A percentile compares a stretch with the other conserved stretches of the same genome.
These are phyloP conservation scores for Idaea biselata DNA, from an alignment of 2,888 invertebrate species.

Conservation along the genomic window DNA sequence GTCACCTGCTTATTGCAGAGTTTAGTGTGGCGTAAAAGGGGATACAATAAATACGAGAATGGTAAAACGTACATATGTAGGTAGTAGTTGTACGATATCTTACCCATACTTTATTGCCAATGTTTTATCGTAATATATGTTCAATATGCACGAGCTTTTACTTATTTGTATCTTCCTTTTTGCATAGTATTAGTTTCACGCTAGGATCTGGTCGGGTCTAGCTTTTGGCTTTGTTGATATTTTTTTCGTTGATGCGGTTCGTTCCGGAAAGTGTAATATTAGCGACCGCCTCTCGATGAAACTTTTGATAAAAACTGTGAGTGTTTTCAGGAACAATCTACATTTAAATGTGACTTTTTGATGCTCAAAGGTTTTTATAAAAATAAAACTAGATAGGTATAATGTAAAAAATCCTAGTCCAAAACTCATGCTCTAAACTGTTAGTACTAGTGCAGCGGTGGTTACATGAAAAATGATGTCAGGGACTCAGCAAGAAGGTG, in stretches of 20 bases:
- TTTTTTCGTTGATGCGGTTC: neutral
- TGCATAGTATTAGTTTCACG: neutral
- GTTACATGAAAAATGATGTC: neutral
- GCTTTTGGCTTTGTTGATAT: neutral
- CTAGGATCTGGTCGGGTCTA: neutral
- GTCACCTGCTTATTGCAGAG: slow-evolving; percentile 39
- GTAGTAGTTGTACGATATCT: neutral
- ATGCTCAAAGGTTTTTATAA: neutral
- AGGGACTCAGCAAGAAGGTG: neutral
- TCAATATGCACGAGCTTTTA: neutral
- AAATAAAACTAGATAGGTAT: neutral
- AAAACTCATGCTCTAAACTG: neutral
- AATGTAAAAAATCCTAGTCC: neutral
- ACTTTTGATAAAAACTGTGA: neutral
- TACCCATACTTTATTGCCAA: neutral
- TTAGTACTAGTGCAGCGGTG: neutral
- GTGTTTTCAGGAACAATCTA: neutral
- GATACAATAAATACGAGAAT: neutral
- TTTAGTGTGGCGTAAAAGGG: neutral
- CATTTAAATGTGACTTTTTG: no score
- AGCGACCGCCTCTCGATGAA: neutral
- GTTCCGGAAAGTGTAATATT: neutral
- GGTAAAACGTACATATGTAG: neutral
- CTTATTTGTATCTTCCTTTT: neutral
- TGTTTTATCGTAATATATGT: neutral